Percentiles rank a stretch among this genome's conserved stretches.
phyloP scores from a whole-genome alignment of 2,888 invertebrate species.

The Machimus atricapillus region DNA sequence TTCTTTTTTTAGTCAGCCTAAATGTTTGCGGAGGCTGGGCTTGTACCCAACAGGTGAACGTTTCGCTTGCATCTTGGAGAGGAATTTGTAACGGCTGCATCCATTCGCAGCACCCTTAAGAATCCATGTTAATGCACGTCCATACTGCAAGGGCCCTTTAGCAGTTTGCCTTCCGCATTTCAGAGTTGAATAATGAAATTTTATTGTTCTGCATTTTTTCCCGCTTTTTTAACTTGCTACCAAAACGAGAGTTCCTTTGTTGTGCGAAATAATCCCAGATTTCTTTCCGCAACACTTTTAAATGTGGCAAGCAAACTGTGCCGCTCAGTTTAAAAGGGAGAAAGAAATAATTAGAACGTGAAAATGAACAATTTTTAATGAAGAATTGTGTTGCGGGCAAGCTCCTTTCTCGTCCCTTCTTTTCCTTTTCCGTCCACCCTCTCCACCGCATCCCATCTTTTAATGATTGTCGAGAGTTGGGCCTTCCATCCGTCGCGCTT shows the following conservation, averaged over 20 bases:
- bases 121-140: slow-evolving; percentile 3
- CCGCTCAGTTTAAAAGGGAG: neutral
- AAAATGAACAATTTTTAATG: slow-evolving; percentile 36
- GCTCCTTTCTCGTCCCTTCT: neutral
- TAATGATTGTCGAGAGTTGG: neutral
- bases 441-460: neutral
- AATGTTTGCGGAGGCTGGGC: neutral
- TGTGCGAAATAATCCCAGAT: slow-evolving; percentile 10
- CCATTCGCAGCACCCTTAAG: neutral
- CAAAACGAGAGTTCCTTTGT: slow-evolving; percentile 14
- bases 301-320: slow-evolving; percentile 4
- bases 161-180: slow-evolving; percentile 14
- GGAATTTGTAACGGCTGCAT: neutral
- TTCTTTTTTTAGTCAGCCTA: neutral
- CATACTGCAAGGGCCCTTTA: neutral
- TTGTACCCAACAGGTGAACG: neutral
- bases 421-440: neutral
- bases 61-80: neutral
- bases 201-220: slow-evolving; percentile 7
- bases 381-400: slow-evolving; percentile 19
- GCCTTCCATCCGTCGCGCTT: neutral
- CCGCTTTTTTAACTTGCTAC: neutral
- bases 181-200: slow-evolving; percentile 9
- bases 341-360: slow-evolving; percentile 22
- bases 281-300: slow-evolving; percentile 31